phyloP scores from a whole-genome alignment of 2,113 vertebrate genomes.

The Cryptotis parvus region DNA sequence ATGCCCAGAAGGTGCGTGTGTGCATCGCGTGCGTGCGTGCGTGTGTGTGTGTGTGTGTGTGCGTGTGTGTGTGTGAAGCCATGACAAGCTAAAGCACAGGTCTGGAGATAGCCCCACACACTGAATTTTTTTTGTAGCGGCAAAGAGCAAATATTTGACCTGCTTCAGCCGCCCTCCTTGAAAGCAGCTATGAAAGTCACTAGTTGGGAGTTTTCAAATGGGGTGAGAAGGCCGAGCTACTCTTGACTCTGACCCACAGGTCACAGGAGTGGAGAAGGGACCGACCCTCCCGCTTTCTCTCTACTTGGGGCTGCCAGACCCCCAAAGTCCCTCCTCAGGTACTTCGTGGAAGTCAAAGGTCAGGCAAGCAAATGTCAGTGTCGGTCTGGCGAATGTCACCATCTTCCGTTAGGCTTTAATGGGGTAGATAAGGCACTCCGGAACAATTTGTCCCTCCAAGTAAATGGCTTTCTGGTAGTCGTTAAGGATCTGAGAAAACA shows the following conservation, averaged over 20 bases:
- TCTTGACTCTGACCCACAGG: not conserved
- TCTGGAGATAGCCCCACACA: not conserved
- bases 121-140: not conserved
- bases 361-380: conserved; percentile 43
- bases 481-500: not conserved
- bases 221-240: not conserved
- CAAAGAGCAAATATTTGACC: conserved; percentile 22
- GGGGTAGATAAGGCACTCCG: not conserved
- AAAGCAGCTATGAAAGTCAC: not conserved
- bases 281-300: fast-evolving
- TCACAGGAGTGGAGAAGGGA: not conserved
- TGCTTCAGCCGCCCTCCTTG: not conserved
- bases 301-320: not conserved
- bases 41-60: too few species aligned
- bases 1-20: not conserved
- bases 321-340: not conserved
- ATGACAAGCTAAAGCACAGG: not conserved
- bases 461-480: not conserved
- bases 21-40: too few species aligned
- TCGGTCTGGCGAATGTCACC: conserved; percentile 12
- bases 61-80: not conserved
- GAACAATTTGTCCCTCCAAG: not conserved
- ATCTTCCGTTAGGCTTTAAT: conserved; percentile 32
- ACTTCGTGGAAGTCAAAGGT: conserved; percentile 39
- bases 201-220: not conserved